A percentile compares a stretch with the other conserved stretches of the same genome.
phyloP scores from a whole-genome alignment of 2,113 vertebrate species.

The Callocephalon fimbriatum region DNA sequence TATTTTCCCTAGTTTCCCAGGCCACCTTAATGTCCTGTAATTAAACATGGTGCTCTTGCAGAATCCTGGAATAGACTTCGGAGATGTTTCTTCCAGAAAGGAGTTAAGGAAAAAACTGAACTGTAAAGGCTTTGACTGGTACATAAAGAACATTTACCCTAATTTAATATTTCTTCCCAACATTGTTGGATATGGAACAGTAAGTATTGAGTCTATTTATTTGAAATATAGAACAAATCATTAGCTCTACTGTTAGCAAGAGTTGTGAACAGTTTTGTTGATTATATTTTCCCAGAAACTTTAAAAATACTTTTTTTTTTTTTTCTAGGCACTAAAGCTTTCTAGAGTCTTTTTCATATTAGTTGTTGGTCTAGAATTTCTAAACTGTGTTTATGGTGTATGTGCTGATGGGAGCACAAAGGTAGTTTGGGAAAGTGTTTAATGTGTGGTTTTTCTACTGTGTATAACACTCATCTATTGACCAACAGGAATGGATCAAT shows the following conservation, averaged over 20 bases:
- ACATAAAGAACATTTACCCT: conserved; percentile 65
- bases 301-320: background rate
- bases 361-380: background rate
- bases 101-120: conserved; percentile 51
- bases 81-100: conserved; percentile 65
- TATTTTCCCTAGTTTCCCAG: background rate
- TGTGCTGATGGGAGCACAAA: background rate
- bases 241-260: background rate
- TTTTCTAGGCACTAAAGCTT: background rate
- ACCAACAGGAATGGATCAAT: background rate
- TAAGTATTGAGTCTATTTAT: background rate
- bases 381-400: background rate
- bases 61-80: conserved; percentile 53
- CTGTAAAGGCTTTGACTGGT: conserved; percentile 68
- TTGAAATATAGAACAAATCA: background rate
- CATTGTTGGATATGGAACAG: conserved; percentile 35
- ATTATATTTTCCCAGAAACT: background rate
- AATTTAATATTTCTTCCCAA: background rate
- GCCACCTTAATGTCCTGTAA: background rate
- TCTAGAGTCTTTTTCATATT: background rate
- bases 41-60: background rate
- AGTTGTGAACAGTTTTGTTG: background rate
- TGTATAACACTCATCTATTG: background rate
- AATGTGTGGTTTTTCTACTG: background rate
- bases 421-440: background rate